Conservation (phyloP, 2,113 vertebrate species). For the Dascyllus trimaculatus region DNA sequence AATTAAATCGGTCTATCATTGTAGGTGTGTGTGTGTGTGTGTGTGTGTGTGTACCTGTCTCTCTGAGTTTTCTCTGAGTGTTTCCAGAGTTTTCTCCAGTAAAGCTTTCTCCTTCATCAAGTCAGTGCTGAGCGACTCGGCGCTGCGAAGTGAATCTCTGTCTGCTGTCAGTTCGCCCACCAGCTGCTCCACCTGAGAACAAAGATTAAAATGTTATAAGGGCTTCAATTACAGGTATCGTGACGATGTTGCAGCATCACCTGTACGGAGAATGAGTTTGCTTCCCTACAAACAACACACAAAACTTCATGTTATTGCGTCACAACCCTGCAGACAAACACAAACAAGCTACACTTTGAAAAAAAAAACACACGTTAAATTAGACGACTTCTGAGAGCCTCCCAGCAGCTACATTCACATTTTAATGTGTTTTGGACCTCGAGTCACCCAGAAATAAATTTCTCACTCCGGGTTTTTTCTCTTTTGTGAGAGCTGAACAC, state of each 20-base stretch:
- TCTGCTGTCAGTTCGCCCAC: slow-evolving; percentile 89
- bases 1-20: no score
- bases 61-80: slow-evolving; percentile 93
- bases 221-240: background rate
- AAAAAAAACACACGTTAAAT: no score
- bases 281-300: slow-evolving; percentile 2
- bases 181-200: slow-evolving; percentile 90
- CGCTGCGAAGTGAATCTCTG: slow-evolving; percentile 90
- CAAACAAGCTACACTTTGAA: no score
- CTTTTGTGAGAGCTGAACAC: slow-evolving; percentile 58
- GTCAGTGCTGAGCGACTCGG: slow-evolving; percentile 92
- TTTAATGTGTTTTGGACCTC: slow-evolving; percentile 42
- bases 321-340: slow-evolving; percentile 20
- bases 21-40: no score
- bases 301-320: slow-evolving; percentile 32
- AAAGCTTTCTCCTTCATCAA: slow-evolving; percentile 97
- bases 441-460: slow-evolving; percentile 45
- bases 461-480: slow-evolving; percentile 40
- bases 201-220: background rate
- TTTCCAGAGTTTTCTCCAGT: slow-evolving; percentile 95
- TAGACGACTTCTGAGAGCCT: slow-evolving; percentile 1
- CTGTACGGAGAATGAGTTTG: background rate
- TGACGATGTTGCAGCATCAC: background rate
- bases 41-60: slow-evolving; percentile 90
- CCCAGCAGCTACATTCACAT: slow-evolving; percentile 48